phyloP scores from a whole-genome alignment of 2,797 vertebrate species.

The Megalops cyprinoides region DNA sequence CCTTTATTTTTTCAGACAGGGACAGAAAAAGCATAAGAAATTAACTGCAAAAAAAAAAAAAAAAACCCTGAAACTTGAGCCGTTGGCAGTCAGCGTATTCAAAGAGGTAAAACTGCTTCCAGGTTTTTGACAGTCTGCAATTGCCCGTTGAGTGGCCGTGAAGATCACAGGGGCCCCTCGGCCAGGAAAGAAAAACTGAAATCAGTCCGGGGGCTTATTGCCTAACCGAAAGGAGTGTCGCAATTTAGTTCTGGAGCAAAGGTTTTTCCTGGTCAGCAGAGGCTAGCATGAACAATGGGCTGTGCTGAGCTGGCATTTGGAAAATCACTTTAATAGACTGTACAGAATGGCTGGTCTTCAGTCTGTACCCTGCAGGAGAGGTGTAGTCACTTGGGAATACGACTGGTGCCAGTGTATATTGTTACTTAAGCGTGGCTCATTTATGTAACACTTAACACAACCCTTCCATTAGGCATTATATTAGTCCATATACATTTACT shows the following conservation, averaged over 20 bases:
- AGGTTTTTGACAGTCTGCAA: conserved; percentile 79
- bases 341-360: conserved; percentile 99
- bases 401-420: conserved; percentile 90
- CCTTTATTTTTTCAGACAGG: conserved; percentile 69
- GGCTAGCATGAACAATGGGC: conserved; percentile 97
- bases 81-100: conserved; percentile 80
- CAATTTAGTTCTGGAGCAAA: conserved; percentile 85
- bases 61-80: conserved; percentile 77
- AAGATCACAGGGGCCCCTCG: conserved; percentile 85
- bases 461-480: conserved; percentile 86
- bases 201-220: conserved; percentile 79
- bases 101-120: conserved; percentile 78
- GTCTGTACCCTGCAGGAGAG: conserved; percentile 96
- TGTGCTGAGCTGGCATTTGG: conserved; percentile 99
- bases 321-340: conserved; percentile 99
- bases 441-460: conserved; percentile 93
- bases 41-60: conserved; percentile 43
- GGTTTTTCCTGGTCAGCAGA: conserved; percentile 94
- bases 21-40: conserved; percentile 46
- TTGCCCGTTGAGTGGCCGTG: conserved; percentile 79
- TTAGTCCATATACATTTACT: too few species aligned
- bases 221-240: conserved; percentile 87
- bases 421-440: conserved; percentile 91
- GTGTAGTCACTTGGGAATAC: conserved; percentile 95
- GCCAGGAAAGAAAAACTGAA: conserved; percentile 77